Evolutionary conservation across 2,113 vertebrate species (phyloP), one percentile per base, ranked within the genome.

Genomic region (Nicator chloris): DNA sequence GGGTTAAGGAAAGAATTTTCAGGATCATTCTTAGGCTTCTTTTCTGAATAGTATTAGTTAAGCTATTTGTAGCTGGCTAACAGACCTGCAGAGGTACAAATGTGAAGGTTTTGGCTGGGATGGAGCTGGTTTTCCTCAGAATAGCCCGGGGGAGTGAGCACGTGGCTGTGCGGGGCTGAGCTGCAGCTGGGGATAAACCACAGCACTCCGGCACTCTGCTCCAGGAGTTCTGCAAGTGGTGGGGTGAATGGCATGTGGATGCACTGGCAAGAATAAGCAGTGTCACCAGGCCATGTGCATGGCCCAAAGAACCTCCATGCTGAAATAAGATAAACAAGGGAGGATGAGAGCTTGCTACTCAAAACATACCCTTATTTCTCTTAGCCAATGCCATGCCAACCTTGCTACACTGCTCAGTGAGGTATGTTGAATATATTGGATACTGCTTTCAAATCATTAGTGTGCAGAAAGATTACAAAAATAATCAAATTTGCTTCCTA

Each of bases 401-500:
- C 9, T 53, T 15, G 11, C 37, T 82, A 19, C 17, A 7, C 31
- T 65, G 23, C 45, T 88, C 45, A 72, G 37, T 28, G 26, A 69
- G 44, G 57, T 71, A 42, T 11, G 5, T 24, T 31, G 40, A 87
- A 68, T 64, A 64, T 53, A 68, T 16, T 42, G 15, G 27, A 47
- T 54, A 73, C 13, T 27, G 30, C 53, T 82, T 90, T 87, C 63
- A 88, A 42, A 85, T 79, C 45, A 73, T 89, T 85, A 95, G 30
- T 42, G 73, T 72, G 50, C 59, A 80, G 57, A 71, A 82, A 86
- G 57, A 85, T 87, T 92, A 53, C n/a, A 82, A 45, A 54, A 87
- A 75, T 94, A 95, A 97, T 93, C 47, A 93, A 68, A 90, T 92
- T 95, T 86, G 2, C 47, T 93, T 94, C 68, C 65, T 51, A 87